These are phyloP conservation scores for Poeciliopsis retropinna DNA, from an alignment of 2,113 vertebrate genomes.

Conservation along the genomic window DNA sequence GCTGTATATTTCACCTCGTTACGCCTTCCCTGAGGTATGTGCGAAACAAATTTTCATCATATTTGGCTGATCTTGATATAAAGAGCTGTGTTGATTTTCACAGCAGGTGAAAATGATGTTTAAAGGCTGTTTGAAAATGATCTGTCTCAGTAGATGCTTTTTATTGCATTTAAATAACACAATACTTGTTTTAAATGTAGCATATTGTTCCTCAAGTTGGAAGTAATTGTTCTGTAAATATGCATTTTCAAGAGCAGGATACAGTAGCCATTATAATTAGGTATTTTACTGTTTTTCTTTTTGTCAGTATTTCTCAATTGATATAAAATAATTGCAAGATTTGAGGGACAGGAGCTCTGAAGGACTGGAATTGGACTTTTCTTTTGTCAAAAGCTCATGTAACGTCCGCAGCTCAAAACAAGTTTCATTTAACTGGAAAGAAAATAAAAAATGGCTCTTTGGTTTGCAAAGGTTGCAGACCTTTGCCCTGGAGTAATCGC, in stretches of 20 bases:
- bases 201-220: neutral
- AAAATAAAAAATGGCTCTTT: too few species aligned
- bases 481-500: too few species aligned
- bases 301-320: too few species aligned
- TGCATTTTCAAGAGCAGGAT: neutral
- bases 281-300: too few species aligned
- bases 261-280: too few species aligned
- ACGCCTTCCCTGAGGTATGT: neutral
- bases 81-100: neutral
- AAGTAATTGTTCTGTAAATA: neutral
- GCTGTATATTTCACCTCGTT: neutral
- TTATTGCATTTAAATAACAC: neutral
- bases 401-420: too few species aligned
- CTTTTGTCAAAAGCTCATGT: too few species aligned
- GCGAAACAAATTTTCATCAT: conserved; percentile 9
- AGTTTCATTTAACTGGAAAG: too few species aligned
- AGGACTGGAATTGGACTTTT: too few species aligned
- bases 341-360: too few species aligned
- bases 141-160: neutral
- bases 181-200: neutral
- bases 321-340: too few species aligned
- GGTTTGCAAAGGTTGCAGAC: too few species aligned
- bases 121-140: neutral
- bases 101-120: neutral
- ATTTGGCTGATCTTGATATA: neutral